Evolutionary conservation across 2,888 invertebrate species (phyloP), one percentile per base, ranked within the genome.

Genomic region (Thalpophila matura): DNA sequence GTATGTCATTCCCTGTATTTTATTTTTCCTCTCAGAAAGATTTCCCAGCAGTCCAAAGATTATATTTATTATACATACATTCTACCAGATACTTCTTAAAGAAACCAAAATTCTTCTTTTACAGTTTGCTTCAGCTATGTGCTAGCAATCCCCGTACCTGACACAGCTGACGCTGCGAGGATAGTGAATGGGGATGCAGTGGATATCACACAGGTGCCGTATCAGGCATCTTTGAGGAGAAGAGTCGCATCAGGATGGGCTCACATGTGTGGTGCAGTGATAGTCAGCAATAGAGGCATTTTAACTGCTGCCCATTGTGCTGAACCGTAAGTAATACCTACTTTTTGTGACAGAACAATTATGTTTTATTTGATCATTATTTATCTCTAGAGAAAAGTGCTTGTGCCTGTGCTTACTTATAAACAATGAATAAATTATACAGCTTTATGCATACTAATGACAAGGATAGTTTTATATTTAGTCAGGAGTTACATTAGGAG

Each of bases 231-330:
- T 14, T 59, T 94, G 40, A 83, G 87, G 10, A 80, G 89, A 24
- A 86, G 66, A 59, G 79, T 81, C 0, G 4, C 70, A 0, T 61
- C 80, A 1, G 88, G 89, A 12, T 95, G 91, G 90, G 65, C 81
- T 3, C 93, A 93, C 58, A 83, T 82, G 1, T 95, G 95, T 80
- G 95, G 95, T 26, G 94, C 91, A 3, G 83, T 88, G 12, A 74
- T 95, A 29, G 85, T 95, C 29, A 80, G 81, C 6, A 53, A 74
- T 3, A 85, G 74, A 47, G 86, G 87, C 3, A 61, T 91, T n/a
- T 76, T 94, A 14, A 92, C 94, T 29, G 95, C 95, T 46, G 95
- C 90, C 6, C 95, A 95, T 69, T 95, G 95, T 69, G 88, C 86
- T 46, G 63, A 75, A 27, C 63, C 75, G 94, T 93, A 73, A 83